phyloP scores from a whole-genome alignment of 2,797 vertebrate species.

The Clarias pachynema region DNA sequence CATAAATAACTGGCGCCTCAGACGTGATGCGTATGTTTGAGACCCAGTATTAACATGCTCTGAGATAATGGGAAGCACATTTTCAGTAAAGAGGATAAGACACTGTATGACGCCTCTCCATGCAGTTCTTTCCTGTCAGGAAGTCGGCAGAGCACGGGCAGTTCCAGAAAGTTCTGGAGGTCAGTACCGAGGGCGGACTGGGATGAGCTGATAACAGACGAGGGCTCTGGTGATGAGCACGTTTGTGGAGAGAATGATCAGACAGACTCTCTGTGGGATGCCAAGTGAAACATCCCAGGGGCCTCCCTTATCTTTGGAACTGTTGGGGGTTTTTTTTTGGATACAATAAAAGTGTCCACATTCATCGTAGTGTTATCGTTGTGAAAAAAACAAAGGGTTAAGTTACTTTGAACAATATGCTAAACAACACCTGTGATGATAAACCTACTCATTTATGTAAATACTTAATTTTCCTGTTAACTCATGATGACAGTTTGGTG shows the following conservation, averaged over 20 bases:
- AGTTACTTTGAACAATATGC: not conserved
- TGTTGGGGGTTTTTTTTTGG: not conserved
- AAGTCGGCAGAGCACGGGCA: slow-evolving; percentile 28
- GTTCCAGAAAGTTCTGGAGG: slow-evolving; percentile 47
- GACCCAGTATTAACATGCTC: slow-evolving; percentile 32
- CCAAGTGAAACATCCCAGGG: slow-evolving; percentile 10
- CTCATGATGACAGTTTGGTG: not conserved
- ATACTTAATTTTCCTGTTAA: not conserved
- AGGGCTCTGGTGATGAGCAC: slow-evolving; percentile 40
- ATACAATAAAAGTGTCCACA: slow-evolving; percentile 19
- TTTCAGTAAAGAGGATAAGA: slow-evolving; percentile 23
- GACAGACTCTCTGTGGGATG: slow-evolving; percentile 34
- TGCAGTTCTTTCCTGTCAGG: slow-evolving; percentile 53
- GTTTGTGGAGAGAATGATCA: slow-evolving; percentile 45
- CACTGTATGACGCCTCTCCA: slow-evolving; percentile 8
- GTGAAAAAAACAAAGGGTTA: not conserved
- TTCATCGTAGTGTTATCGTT: slow-evolving; percentile 13
- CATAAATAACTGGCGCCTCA: slow-evolving; percentile 41
- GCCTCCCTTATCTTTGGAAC: not conserved
- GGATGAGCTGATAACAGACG: slow-evolving; percentile 49
- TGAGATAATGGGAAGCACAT: slow-evolving; percentile 51
- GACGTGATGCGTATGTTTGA: slow-evolving; percentile 36
- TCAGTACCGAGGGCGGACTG: slow-evolving; percentile 45
- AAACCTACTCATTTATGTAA: not conserved
- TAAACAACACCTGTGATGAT: not conserved